Percentiles rank a stretch among this genome's conserved stretches.
These are phyloP conservation scores for Chionodraco myersi DNA, from an alignment of 2,113 vertebrate species.

Conservation along the genomic window DNA sequence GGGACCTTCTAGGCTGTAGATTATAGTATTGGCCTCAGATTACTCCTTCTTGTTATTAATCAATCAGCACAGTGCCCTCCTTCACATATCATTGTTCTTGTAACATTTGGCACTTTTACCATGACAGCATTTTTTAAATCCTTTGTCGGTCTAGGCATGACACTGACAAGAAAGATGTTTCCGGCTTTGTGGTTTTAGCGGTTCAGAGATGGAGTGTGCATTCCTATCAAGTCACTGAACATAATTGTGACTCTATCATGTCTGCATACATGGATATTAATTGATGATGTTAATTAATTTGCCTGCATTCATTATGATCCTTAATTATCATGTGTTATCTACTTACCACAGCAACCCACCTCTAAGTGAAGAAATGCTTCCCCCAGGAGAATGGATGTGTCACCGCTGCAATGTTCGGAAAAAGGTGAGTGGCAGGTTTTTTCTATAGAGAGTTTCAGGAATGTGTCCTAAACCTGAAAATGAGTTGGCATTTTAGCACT, in stretches of 20 bases:
- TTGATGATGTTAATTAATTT: neutral
- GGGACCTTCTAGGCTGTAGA: neutral
- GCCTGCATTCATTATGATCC: neutral
- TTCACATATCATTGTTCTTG: neutral
- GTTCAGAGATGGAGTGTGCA: no score
- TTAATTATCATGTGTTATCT: neutral
- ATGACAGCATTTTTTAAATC: no score
- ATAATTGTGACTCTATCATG: no score
- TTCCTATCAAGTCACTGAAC: no score
- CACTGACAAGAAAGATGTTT: no score
- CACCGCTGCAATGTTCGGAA: conserved; percentile 96
- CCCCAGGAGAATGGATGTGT: conserved; percentile 99
- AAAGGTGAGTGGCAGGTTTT: conserved; percentile 86
- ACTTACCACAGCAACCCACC: conserved; percentile 91
- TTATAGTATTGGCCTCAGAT: neutral
- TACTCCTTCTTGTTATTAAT: neutral
- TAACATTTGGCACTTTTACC: neutral
- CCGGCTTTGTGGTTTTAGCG: no score
- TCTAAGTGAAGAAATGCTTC: conserved; percentile 98
- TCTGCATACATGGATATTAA: neutral
- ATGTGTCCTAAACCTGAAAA: no score
- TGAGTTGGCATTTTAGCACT: no score
- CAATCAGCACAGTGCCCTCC: neutral
- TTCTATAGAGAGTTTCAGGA: no score
- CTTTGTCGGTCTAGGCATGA: no score